Evolutionary conservation across 1,140 invertebrate genomes (phyloP).

Genomic region (Mizuhopecten yessoensis): DNA sequence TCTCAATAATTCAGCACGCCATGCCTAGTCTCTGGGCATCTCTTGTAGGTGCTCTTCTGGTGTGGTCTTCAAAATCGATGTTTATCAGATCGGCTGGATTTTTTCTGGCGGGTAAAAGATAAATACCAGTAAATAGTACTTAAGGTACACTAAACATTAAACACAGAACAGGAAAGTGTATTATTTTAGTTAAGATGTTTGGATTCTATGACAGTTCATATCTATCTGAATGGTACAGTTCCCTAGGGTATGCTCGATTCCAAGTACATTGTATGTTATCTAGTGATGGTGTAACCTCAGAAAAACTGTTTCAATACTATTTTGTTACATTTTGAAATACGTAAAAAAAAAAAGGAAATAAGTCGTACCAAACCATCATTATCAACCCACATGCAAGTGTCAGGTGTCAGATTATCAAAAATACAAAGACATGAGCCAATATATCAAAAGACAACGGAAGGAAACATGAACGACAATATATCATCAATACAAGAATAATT

Average conservation of each 20-base stretch:
- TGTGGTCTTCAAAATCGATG: not conserved
- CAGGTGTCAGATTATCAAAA: too few species aligned
- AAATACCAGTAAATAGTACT: conserved; percentile 17
- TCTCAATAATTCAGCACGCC: conserved; percentile 8
- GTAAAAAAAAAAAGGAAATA: too few species aligned
- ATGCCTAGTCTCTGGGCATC: not conserved
- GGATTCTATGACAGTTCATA: not conserved
- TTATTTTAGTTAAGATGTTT: not conserved
- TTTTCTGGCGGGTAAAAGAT: not conserved
- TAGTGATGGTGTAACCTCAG: not conserved
- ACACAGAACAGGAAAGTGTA: conserved; percentile 18
- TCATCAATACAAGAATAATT: too few species aligned
- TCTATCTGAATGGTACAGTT: conserved; percentile 25
- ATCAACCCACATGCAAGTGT: too few species aligned
- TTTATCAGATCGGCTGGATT: not conserved
- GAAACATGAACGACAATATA: too few species aligned
- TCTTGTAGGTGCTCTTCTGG: not conserved
- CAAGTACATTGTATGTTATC: not conserved
- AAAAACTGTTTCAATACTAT: not conserved
- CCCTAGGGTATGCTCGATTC: not conserved
- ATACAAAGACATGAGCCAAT: not conserved
- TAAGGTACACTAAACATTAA: not conserved
- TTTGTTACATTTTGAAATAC: not conserved
- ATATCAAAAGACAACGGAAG: too few species aligned
- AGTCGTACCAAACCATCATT: too few species aligned